A percentile compares a stretch with the other conserved stretches of the same genome.
Conservation (phyloP, 2,888 invertebrate genomes). For the Caenorhabditis imperialis region DNA sequence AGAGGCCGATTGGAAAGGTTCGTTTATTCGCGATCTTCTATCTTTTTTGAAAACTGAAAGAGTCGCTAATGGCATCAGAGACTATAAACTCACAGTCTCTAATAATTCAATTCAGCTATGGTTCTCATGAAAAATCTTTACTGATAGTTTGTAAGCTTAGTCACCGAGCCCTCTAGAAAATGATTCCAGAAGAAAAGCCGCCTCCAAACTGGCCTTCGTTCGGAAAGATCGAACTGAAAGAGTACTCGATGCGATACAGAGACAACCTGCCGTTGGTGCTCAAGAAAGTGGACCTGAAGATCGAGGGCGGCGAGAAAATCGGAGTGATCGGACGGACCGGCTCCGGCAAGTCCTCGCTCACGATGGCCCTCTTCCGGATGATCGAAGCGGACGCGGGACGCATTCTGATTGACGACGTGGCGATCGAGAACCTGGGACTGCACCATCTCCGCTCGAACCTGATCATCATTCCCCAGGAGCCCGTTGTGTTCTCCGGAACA, state of each 20-base stretch:
- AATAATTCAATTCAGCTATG: no score
- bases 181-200: no score
- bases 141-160: no score
- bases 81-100: no score
- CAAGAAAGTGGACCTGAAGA: constrained; percentile 84
- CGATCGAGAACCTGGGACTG: constrained; percentile 86
- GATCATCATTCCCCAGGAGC: constrained; percentile 86
- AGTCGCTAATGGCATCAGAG: no score
- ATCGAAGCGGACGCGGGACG: constrained; percentile 67
- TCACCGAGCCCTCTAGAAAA: no score
- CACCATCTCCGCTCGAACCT: constrained; percentile 88
- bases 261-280: constrained; percentile 85
- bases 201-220: constrained; percentile 75
- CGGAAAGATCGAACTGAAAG: constrained; percentile 75
- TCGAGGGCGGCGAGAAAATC: constrained; percentile 83
- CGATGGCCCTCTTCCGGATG: constrained; percentile 73
- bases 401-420: constrained; percentile 70
- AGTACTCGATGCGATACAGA: constrained; percentile 75
- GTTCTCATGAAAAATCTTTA: no score
- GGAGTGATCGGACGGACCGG: constrained; percentile 79
- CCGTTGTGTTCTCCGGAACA: constrained; percentile 82
- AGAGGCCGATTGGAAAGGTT: constrained; percentile 49
- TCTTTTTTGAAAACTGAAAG: no score
- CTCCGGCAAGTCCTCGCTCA: constrained; percentile 71
- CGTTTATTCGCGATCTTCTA: no score